phyloP scores from a whole-genome alignment of 2,888 invertebrate species.

The Bombylius discolor region DNA sequence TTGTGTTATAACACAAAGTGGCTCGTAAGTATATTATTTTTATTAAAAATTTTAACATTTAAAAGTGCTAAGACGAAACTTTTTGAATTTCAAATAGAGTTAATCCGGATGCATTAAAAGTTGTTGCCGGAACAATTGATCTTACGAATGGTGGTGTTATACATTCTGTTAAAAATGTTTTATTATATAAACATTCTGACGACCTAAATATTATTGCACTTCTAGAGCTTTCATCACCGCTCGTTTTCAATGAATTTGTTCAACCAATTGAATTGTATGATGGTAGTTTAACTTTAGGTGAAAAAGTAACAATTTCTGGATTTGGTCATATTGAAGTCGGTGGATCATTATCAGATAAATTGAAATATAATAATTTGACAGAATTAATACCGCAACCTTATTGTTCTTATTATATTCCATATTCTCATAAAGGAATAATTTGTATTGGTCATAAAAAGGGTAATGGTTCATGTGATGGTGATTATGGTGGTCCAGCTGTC shows the following conservation, averaged over 20 bases:
- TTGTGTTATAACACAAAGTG: slow-evolving; percentile 21
- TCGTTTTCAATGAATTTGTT: slow-evolving; percentile 19
- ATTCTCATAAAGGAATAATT: slow-evolving; percentile 5
- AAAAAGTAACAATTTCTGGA: slow-evolving; percentile 22
- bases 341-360: slow-evolving; percentile 18
- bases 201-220: slow-evolving; percentile 25
- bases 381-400: neutral
- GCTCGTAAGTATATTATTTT: slow-evolving; percentile 18
- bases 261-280: slow-evolving; percentile 21
- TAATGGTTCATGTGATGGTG: slow-evolving; percentile 27
- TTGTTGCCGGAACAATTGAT: slow-evolving; percentile 27
- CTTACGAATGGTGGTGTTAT: slow-evolving; percentile 24
- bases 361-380: slow-evolving; percentile 19
- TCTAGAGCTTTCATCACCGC: slow-evolving; percentile 21
- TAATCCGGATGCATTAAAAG: slow-evolving; percentile 21
- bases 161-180: slow-evolving; percentile 20
- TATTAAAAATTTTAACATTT: no score
- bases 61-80: no score
- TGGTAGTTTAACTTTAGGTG: slow-evolving; percentile 17
- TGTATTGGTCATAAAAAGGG: slow-evolving; percentile 19
- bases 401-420: no score
- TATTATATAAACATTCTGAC: slow-evolving; percentile 22
- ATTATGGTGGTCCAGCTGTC: slow-evolving; percentile 30
- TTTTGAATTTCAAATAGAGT: slow-evolving; percentile 16
- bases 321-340: slow-evolving; percentile 24